Percentiles rank a stretch among this genome's conserved stretches.
phyloP scores from a whole-genome alignment of 2,113 vertebrate genomes.

The Thunnus thynnus region DNA sequence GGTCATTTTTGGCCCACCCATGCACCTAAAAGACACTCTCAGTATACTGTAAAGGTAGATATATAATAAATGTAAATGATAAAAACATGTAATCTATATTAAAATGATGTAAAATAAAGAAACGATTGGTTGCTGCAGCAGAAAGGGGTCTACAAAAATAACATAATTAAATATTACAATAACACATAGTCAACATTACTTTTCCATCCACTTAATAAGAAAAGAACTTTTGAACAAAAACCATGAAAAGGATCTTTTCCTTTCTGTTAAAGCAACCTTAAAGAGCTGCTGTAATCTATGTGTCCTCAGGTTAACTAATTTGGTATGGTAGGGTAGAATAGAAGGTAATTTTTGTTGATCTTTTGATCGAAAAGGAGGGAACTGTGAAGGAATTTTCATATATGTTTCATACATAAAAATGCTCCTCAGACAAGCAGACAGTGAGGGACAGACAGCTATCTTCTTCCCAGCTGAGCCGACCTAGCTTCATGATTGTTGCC shows the following conservation, averaged over 20 bases:
- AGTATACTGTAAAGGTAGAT: neutral
- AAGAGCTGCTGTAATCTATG: constrained; percentile 6
- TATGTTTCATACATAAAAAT: too few relatives aligned
- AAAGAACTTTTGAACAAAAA: neutral
- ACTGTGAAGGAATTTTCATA: too few relatives aligned
- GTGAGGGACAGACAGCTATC: too few relatives aligned
- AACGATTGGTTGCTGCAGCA: neutral
- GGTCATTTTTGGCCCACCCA: too few relatives aligned
- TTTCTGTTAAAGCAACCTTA: neutral
- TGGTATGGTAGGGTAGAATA: too few relatives aligned
- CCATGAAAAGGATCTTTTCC: neutral
- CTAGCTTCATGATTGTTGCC: too few relatives aligned
- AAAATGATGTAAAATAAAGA: neutral
- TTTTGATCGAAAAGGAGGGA: too few relatives aligned
- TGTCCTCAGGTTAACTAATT: constrained; percentile 12
- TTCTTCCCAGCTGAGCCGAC: too few relatives aligned
- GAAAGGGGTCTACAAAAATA: neutral
- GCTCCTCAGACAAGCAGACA: too few relatives aligned
- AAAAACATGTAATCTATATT: neutral
- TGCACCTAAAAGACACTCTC: neutral
- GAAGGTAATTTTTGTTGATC: too few relatives aligned
- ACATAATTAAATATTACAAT: neutral
- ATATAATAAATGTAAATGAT: neutral
- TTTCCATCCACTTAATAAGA: neutral
- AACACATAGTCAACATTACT: neutral